A percentile compares a stretch with the other conserved stretches of the same genome.
phyloP scores from a whole-genome alignment of 2,797 vertebrate genomes.

The Amazona ochrocephala region DNA sequence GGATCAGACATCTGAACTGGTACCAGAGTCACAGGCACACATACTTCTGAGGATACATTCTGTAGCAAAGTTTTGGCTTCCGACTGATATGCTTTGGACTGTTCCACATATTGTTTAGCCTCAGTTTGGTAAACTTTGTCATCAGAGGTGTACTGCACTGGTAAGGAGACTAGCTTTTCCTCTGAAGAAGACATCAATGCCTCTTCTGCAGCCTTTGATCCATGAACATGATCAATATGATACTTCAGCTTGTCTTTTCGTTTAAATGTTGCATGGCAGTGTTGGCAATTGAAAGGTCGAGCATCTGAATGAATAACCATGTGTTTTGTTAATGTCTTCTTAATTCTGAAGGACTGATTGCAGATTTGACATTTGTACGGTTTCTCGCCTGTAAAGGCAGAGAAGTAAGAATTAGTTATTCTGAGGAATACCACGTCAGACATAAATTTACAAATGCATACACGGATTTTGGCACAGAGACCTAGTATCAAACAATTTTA shows the following conservation, averaged over 20 bases:
- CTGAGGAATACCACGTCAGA: not conserved
- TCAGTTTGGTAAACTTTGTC: slow-evolving; percentile 78
- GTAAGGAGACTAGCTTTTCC: slow-evolving; percentile 78
- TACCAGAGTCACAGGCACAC: slow-evolving; percentile 77
- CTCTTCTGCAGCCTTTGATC: slow-evolving; percentile 82
- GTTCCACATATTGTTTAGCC: slow-evolving; percentile 75
- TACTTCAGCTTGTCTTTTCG: slow-evolving; percentile 98
- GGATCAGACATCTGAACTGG: slow-evolving; percentile 80
- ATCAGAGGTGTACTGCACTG: slow-evolving; percentile 73
- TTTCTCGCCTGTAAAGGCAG: slow-evolving; percentile 87
- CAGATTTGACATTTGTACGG: slow-evolving; percentile 96
- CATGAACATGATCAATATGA: slow-evolving; percentile 95
- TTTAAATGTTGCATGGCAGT: slow-evolving; percentile 96
- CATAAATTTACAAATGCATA: not conserved
- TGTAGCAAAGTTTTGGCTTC: slow-evolving; percentile 75
- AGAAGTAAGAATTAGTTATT: not conserved
- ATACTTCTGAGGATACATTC: slow-evolving; percentile 74
- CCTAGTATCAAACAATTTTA: not conserved
- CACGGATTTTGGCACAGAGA: not conserved
- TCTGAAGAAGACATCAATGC: slow-evolving; percentile 68
- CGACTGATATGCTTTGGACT: slow-evolving; percentile 73
- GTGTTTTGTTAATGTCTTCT: slow-evolving; percentile 98
- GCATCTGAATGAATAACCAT: slow-evolving; percentile 98
- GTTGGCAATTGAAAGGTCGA: slow-evolving; percentile 94
- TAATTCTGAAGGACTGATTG: slow-evolving; percentile 95